Conservation (phyloP, 1,140 invertebrate species). For the Drosophila suzukii region DNA sequence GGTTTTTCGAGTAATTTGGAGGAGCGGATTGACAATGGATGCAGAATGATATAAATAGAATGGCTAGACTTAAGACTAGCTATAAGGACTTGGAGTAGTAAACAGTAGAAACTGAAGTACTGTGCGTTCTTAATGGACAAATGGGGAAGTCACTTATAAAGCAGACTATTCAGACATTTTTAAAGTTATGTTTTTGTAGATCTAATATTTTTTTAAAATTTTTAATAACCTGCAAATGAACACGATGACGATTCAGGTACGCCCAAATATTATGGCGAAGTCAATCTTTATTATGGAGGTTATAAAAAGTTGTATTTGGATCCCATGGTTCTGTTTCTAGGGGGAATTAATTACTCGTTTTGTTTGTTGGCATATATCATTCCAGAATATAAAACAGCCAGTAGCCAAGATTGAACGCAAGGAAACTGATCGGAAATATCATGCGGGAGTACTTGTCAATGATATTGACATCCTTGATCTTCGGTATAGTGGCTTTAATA, state of each 20-base stretch:
- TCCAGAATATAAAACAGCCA: slow-evolving; percentile 97
- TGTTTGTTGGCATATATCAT: slow-evolving; percentile 65
- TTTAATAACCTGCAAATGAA: neutral
- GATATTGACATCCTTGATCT: slow-evolving; percentile 98
- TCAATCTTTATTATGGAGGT: slow-evolving; percentile 15
- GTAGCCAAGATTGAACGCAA: slow-evolving; percentile 96
- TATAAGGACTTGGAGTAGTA: slow-evolving; percentile 3
- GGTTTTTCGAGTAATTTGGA: neutral
- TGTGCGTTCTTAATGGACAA: neutral
- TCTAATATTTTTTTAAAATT: neutral
- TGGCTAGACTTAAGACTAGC: slow-evolving; percentile 2
- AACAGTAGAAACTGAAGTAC: neutral
- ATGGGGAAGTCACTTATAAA: no score
- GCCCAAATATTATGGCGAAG: slow-evolving; percentile 15
- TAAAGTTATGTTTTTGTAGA: no score
- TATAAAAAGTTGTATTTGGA: slow-evolving; percentile 11
- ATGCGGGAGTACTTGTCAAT: slow-evolving; percentile 98
- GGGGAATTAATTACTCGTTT: slow-evolving; percentile 4
- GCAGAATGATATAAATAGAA: neutral
- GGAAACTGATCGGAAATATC: slow-evolving; percentile 96
- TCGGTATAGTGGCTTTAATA: slow-evolving; percentile 92
- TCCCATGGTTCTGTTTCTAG: slow-evolving; percentile 4
- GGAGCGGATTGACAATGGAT: slow-evolving; percentile 4
- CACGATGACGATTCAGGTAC: neutral
- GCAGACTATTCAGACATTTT: neutral